Conservation (phyloP, 2,113 vertebrate genomes). For the Thomomys bottae region DNA sequence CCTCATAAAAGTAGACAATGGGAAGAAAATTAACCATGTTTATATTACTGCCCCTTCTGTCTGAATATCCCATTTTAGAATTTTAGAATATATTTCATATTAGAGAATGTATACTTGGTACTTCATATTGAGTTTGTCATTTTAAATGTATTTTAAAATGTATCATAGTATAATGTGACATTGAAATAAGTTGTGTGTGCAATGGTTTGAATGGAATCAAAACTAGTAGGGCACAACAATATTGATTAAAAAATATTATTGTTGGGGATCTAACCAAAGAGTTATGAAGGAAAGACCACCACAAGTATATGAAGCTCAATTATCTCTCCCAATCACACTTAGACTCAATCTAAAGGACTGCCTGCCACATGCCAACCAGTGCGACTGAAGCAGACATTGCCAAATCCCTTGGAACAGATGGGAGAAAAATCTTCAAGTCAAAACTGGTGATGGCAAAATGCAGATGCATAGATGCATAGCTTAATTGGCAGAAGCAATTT, state of each 20-base stretch:
- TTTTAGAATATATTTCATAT: not conserved
- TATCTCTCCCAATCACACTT: not conserved
- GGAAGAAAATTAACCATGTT: not conserved
- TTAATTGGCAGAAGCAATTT: constrained; percentile 30
- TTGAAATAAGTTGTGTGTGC: not conserved
- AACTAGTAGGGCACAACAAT: not conserved
- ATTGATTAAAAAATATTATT: not conserved
- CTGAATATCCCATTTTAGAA: not conserved
- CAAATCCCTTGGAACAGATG: not conserved
- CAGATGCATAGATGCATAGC: not conserved
- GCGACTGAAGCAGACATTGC: not conserved
- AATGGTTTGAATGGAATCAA: not conserved
- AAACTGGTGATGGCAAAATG: not conserved
- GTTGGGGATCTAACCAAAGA: not conserved
- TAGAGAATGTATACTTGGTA: not conserved
- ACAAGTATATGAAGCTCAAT: not conserved
- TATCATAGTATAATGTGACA: constrained; percentile 8
- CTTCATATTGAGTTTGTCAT: not conserved
- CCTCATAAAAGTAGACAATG: not conserved
- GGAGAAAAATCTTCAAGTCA: not conserved
- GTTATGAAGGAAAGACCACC: not conserved
- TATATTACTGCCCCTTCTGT: not conserved
- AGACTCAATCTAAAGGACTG: not conserved
- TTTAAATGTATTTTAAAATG: constrained; percentile 9
- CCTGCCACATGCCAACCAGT: not conserved